Evolutionary conservation across 2,797 vertebrate species (phyloP).

Genomic region (Rhynchonycteris naso): DNA sequence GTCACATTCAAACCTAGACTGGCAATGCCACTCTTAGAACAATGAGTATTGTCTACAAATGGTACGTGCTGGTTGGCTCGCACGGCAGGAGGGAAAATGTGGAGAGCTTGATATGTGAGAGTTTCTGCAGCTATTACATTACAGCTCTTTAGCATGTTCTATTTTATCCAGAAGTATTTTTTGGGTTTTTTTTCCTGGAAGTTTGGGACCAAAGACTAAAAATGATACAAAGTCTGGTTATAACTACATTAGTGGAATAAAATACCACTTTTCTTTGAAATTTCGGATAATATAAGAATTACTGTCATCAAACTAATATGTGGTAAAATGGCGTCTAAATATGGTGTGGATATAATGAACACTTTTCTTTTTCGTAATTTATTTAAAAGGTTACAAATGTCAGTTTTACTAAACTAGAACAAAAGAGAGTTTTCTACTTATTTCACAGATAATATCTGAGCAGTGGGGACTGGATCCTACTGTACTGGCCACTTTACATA

Average conservation of each 20-base stretch:
- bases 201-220: neutral
- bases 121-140: neutral
- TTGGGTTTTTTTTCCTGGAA: neutral
- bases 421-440: constrained; percentile 28
- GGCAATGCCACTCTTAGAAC: neutral
- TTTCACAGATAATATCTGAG: constrained; percentile 1
- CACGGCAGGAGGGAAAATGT: neutral
- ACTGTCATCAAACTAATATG: neutral
- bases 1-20: neutral
- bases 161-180: neutral
- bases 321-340: constrained; percentile 15
- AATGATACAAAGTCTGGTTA: neutral
- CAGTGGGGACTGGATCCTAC: neutral
- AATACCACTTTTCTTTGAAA: constrained; percentile 22
- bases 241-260: neutral
- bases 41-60: neutral
- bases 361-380: constrained; percentile 27
- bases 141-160: neutral
- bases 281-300: constrained; percentile 54
- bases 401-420: constrained; percentile 22
- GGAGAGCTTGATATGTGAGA: neutral
- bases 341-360: neutral
- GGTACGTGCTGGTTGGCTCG: accelerated
- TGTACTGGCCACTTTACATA: neutral
- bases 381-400: constrained; percentile 44